These are phyloP conservation scores for Sepioteuthis lessoniana DNA, from an alignment of 2,888 invertebrate species.

Conservation along the genomic window DNA sequence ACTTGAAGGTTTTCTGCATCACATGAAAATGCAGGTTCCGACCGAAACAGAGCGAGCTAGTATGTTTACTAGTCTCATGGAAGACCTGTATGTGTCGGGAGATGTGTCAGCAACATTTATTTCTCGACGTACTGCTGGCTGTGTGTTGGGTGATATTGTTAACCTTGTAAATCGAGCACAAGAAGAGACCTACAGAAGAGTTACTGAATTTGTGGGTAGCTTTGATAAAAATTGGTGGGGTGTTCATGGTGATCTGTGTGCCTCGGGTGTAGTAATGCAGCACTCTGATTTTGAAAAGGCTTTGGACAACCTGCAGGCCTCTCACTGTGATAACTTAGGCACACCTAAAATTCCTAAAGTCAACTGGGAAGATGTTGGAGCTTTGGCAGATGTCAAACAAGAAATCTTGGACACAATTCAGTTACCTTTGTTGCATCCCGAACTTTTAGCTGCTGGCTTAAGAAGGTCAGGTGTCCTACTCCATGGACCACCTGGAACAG, in stretches of 20 bases:
- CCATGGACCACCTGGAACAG: slow-evolving; percentile 78
- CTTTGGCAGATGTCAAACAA: slow-evolving; percentile 88
- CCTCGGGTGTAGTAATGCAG: slow-evolving; percentile 73
- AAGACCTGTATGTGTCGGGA: slow-evolving; percentile 59
- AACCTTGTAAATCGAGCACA: slow-evolving; percentile 81
- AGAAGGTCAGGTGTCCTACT: slow-evolving; percentile 75
- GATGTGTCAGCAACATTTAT: slow-evolving; percentile 67
- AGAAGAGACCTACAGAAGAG: slow-evolving; percentile 67
- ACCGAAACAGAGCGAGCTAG: slow-evolving; percentile 65
- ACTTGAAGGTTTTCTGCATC: slow-evolving; percentile 78
- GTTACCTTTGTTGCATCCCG: slow-evolving; percentile 77
- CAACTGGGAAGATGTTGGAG: slow-evolving; percentile 96
- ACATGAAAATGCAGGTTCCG: slow-evolving; percentile 70
- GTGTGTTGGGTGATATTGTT: slow-evolving; percentile 84
- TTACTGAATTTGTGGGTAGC: slow-evolving; percentile 75
- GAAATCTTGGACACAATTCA: slow-evolving; percentile 89
- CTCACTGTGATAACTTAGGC: slow-evolving; percentile 81
- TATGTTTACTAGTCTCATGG: slow-evolving; percentile 67
- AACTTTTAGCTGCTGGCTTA: slow-evolving; percentile 76
- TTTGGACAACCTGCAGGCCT: slow-evolving; percentile 80
- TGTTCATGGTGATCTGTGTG: slow-evolving; percentile 25
- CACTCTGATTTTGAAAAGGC: slow-evolving; percentile 77
- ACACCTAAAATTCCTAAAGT: slow-evolving; percentile 93
- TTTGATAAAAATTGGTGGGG: background rate
- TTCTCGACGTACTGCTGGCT: slow-evolving; percentile 77